Base-by-base conservation (phyloP, 2,113 vertebrate species). In the Phalacrocorax pelagicus region DNA sequence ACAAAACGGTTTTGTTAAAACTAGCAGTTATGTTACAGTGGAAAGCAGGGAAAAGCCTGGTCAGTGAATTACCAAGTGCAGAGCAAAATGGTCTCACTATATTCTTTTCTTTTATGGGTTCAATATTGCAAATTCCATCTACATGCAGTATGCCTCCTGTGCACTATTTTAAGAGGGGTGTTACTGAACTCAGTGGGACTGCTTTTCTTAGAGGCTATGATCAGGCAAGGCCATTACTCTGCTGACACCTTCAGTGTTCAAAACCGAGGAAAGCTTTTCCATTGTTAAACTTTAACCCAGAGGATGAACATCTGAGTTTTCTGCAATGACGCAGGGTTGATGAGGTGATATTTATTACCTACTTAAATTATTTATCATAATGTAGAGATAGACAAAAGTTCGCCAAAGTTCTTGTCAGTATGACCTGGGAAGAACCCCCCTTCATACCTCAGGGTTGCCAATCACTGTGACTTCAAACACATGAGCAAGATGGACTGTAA, bases 1-100 rank as follows among this genome's bases (percentile, higher is more conserved):
- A 97, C 96, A 97, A 97, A 96, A 97, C 10, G 20, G 62, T 94
- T 95, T 96, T 97, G 96, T 96, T 94, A 96, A 96, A 96, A 95
- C 94, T 82, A 96, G 94, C 86, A 89, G 89, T 97, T 97, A 34
- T 82, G 71, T 73, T 96, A 80, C 92, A 71, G 89, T 92, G 86
- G 46, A 95, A 92, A 96, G 88, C 73, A 92, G 94, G 94, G 75
- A 95, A 62, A 92, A 80, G 86, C 86, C 86, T 65, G 88, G 49
- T n/a, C 86, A 94, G 66, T 65, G 62, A 88, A 80, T 92, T 70
- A 57, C 73, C 47, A 81, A 94, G 86, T 19, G 44, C 46, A 61
- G 80, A 94, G 73, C 70, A 95, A 94, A 97, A 96, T 91, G 73
- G 78, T 85, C 81, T 91, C 90, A 74, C 67, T 97, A 65, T 89